Conservation (phyloP, 2,113 vertebrate species). For the Willisornis vidua region DNA sequence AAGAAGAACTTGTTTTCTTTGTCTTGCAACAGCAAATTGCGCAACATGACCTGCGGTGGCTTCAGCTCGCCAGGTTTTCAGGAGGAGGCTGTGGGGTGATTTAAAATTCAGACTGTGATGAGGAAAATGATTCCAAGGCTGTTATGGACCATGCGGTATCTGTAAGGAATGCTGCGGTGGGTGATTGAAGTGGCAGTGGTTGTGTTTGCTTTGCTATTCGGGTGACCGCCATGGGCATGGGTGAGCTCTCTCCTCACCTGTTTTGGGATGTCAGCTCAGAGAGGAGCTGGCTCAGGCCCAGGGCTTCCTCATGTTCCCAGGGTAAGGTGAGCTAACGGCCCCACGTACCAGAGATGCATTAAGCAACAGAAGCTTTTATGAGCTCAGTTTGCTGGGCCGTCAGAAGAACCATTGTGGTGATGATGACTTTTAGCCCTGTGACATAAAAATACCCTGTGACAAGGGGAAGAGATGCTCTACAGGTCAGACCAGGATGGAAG, state of each 20-base stretch:
- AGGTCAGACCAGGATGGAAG: neutral
- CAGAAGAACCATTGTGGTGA: neutral
- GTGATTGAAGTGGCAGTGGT: neutral
- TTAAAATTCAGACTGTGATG: neutral
- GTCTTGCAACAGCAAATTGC: slow-evolving; percentile 50
- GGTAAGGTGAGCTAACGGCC: neutral
- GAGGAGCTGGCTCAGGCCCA: neutral
- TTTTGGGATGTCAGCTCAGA: neutral
- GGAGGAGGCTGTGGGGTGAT: neutral
- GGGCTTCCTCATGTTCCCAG: neutral
- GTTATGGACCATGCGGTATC: neutral
- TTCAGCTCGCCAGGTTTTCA: neutral
- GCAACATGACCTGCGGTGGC: slow-evolving; percentile 1
- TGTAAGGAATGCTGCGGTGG: accelerated
- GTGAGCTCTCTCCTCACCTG: neutral
- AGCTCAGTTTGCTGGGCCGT: neutral
- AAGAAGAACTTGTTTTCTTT: slow-evolving; percentile 68
- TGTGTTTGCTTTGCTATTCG: neutral
- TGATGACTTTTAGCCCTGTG: neutral
- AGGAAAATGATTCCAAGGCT: neutral
- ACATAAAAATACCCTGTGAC: neutral
- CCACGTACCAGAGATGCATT: neutral
- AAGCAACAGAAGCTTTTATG: neutral
- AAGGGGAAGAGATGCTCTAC: neutral
- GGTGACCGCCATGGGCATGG: neutral